phyloP scores from a whole-genome alignment of 1,140 invertebrate species.

The Danaus plexippus region DNA sequence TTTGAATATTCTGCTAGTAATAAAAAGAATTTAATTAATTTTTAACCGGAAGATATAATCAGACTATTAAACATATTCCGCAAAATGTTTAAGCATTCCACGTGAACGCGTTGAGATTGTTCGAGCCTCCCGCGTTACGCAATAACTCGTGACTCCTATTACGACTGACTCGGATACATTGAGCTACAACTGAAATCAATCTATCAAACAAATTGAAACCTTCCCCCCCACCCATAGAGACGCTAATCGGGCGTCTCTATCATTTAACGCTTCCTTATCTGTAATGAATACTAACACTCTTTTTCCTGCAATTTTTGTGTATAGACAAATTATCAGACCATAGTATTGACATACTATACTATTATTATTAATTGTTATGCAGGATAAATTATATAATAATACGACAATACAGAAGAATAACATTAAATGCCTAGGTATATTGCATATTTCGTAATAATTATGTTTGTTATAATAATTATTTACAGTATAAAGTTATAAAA shows the following conservation, averaged over 20 bases:
- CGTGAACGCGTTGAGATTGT: slow-evolving; percentile 49
- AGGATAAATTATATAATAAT: too few relatives aligned
- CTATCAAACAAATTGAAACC: slow-evolving; percentile 27
- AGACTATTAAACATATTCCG: slow-evolving; percentile 13
- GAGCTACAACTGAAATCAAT: slow-evolving; percentile 34
- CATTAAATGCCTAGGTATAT: slow-evolving; percentile 11
- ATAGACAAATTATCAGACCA: slow-evolving; percentile 36
- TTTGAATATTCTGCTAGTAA: too few relatives aligned
- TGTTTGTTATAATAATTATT: too few relatives aligned
- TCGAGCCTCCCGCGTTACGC: slow-evolving; percentile 47
- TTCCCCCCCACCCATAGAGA: slow-evolving; percentile 29
- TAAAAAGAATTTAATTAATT: too few relatives aligned
- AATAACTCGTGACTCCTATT: slow-evolving; percentile 68
- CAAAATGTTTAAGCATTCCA: slow-evolving; percentile 39
- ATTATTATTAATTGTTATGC: too few relatives aligned
- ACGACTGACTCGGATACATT: slow-evolving; percentile 38
- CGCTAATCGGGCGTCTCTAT: slow-evolving; percentile 17
- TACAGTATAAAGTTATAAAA: slow-evolving; percentile 10
- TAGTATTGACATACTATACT: slow-evolving; percentile 5
- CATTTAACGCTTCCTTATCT: slow-evolving; percentile 39
- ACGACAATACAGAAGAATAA: slow-evolving; percentile 2
- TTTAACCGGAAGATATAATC: slow-evolving; percentile 16
- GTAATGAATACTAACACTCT: slow-evolving; percentile 52
- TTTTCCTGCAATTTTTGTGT: slow-evolving; percentile 52
- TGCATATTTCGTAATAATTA: slow-evolving; percentile 4